These are phyloP conservation scores for Apistogramma diplotaenia DNA, from an alignment of 2,113 vertebrate genomes.

Conservation along the genomic window DNA sequence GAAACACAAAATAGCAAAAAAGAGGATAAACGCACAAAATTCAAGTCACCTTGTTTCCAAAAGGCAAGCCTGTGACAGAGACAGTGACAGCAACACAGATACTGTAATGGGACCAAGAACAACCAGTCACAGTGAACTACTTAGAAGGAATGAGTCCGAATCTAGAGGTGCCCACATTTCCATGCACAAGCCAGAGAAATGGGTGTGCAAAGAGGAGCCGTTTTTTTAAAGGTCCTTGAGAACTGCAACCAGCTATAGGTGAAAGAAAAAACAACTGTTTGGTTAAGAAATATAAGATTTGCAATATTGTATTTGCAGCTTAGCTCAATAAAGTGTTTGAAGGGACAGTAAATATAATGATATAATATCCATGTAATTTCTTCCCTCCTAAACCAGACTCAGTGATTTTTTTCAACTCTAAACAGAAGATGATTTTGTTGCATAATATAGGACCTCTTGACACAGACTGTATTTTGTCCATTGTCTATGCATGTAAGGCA, in stretches of 20 bases:
- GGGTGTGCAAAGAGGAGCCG: slow-evolving; percentile 71
- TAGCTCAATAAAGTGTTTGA: slow-evolving; percentile 11
- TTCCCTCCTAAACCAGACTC: slow-evolving; percentile 45
- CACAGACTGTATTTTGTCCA: slow-evolving; percentile 45
- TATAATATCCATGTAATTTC: slow-evolving; percentile 40
- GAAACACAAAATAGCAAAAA: slow-evolving; percentile 64
- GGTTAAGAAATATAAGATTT: neutral
- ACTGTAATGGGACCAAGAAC: slow-evolving; percentile 32
- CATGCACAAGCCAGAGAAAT: slow-evolving; percentile 59
- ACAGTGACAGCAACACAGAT: slow-evolving; percentile 36
- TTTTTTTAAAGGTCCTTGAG: slow-evolving; percentile 49
- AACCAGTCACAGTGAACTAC: slow-evolving; percentile 42
- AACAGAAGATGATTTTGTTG: slow-evolving; percentile 58
- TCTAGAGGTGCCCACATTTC: slow-evolving; percentile 41
- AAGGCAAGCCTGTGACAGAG: slow-evolving; percentile 29
- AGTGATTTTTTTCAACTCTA: slow-evolving; percentile 64
- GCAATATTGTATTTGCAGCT: slow-evolving; percentile 4
- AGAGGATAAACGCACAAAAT: slow-evolving; percentile 32
- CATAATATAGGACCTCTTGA: slow-evolving; percentile 53
- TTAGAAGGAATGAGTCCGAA: slow-evolving; percentile 47
- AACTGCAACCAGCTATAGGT: slow-evolving; percentile 9
- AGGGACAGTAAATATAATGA: slow-evolving; percentile 12
- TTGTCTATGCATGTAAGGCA: slow-evolving; percentile 65
- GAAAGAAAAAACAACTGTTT: slow-evolving; percentile 14
- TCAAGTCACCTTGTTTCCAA: slow-evolving; percentile 47